A percentile compares a stretch with the other conserved stretches of the same genome.
phyloP scores from a whole-genome alignment of 2,797 vertebrate genomes.

The Arctocebus calabarensis region DNA sequence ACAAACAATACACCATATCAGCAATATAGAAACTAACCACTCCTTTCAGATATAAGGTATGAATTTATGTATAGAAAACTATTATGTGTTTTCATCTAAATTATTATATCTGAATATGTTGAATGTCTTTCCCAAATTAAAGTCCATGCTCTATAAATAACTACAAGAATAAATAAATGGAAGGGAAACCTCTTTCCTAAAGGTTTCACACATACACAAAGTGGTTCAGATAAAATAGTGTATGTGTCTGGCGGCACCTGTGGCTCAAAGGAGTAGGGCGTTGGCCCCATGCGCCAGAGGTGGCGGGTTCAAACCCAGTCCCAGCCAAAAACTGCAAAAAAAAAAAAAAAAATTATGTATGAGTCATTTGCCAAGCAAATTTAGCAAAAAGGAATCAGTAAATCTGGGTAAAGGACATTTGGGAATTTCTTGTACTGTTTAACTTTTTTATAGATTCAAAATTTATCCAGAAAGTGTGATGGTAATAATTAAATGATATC shows the following conservation, averaged over 20 bases:
- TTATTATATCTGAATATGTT: not conserved
- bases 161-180: not conserved
- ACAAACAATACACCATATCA: not conserved
- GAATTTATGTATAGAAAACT: not conserved
- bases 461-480: not conserved
- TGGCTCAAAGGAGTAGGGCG: too few relatives aligned
- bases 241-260: too few relatives aligned
- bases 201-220: not conserved
- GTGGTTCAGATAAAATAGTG: not conserved
- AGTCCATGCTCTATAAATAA: not conserved
- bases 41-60: not conserved
- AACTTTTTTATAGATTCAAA: constrained; percentile 15
- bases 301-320: too few relatives aligned
- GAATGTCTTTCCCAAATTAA: not conserved
- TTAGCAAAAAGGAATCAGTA: not conserved
- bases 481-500: not conserved
- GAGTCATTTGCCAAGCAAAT: not conserved
- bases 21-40: not conserved
- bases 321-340: too few relatives aligned
- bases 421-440: not conserved
- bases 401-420: not conserved
- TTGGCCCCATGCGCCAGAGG: too few relatives aligned
- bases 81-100: not conserved
- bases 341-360: not conserved
- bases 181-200: not conserved